Evolutionary conservation across 2,888 invertebrate species (phyloP), one percentile per base, ranked within the genome.

Genomic region (Schizaphis graminum): DNA sequence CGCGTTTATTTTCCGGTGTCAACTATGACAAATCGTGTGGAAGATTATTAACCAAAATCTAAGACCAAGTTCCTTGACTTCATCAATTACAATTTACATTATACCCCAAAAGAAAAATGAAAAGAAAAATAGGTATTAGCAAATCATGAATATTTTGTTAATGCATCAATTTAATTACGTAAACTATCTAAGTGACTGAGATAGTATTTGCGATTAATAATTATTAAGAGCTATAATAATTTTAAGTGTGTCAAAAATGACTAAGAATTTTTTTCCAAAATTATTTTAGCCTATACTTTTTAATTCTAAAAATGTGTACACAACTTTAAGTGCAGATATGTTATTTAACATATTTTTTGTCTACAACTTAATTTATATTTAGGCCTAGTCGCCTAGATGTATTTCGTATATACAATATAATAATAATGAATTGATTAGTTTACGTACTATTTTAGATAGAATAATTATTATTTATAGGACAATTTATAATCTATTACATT

Each of bases 1-100:
- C 35, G 90, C 89, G 93, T 93, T 93, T 90, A 90, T 93, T 93
- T 93, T 86, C 93, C 93, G 90, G 93, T 93, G 93, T 93, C 93
- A 93, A 93, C 93, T 93, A 93, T 93, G 93, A 93, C 93, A 93
- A 93, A 93, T 93, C 93, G 93, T 93, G 61, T 93, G 89, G 93
- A 93, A 41, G 93, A 93, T 93, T 89, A 88, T 88, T 88, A 93
- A 93, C 93, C 85, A 44, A 90, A 87, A 85, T 61, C 90, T 93
- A 93, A 56, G 84, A 89, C 53, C 89, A 90, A 85, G 93, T 93
- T 85, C 93, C 90, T 93, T 93, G 90, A 93, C 89, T 86, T 93
- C 93, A 90, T 85, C 93, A 89, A 90, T 93, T 93, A 89, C 77
- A 67, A 77, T 77, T 35, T 77, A 77, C 21, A 35, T 77, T 77